Evolutionary conservation across 1,140 invertebrate genomes (phyloP), one percentile per base, ranked within the genome.

Genomic region (Zophobas morio): DNA sequence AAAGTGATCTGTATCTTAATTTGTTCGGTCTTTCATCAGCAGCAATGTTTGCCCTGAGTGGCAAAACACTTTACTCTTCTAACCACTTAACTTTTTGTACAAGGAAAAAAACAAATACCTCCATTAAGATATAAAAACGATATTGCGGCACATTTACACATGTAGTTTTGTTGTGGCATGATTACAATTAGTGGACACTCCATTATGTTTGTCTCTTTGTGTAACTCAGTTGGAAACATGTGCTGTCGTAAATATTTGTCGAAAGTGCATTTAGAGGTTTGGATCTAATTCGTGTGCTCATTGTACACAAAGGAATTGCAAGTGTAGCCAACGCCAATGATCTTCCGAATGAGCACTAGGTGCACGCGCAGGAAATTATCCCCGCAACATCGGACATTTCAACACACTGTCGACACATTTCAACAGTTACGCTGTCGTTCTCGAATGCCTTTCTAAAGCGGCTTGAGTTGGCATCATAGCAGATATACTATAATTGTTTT

Each of bases 41-140:
- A 53, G 51, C 46, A 72, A 36, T 72, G 70, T 72, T 72, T 72
- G 39, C 70, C 51, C 51, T 34, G 35, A 36, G 70, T 72, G 36
- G 35, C 39, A 72, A 53, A 72, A 47, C 70, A 54, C 51, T 72
- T 72, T 66, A 66, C 60, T 66, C 34, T 72, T 53, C 51, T 51
- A 72, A 72, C 70, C 70, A 72, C 70, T 72, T 72, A 72, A 72
- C 70, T 72, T 72, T 72, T 72, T 72, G 70, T 72, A 4, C 2
- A 72, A 51, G 42, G 60, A 66, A 66, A 66, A 70, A 72, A 72
- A 72, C 70, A 51, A 72, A 72, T 42, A 72, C 47, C 46, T 72
- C 70, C 70, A 72, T 72, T 72, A 72, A 72, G 70, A 72, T 72
- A 72, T 72, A 72, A 72, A 72, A 53, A 72, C 70, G 70, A 72